phyloP scores from a whole-genome alignment of 2,113 vertebrate genomes.

The Actenoides lindsayi region DNA sequence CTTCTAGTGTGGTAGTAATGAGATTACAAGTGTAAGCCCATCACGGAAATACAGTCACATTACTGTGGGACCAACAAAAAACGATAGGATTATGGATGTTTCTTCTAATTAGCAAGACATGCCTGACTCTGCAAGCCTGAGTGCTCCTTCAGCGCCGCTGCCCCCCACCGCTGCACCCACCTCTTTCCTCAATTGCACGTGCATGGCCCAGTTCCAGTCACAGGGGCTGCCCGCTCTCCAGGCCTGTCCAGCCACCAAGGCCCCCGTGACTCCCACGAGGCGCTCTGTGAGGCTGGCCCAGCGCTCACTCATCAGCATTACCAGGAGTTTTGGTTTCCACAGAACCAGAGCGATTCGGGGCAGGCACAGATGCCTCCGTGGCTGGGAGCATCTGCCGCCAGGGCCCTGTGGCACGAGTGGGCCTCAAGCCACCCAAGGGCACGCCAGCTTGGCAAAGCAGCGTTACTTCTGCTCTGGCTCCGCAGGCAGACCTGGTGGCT shows the following conservation, averaged over 20 bases:
- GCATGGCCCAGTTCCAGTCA: background rate
- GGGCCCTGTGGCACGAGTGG: background rate
- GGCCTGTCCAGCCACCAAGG: background rate
- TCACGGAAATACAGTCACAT: background rate
- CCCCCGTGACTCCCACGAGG: background rate
- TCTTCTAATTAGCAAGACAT: background rate
- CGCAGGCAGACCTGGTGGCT: background rate
- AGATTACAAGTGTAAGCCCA: background rate
- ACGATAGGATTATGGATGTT: background rate
- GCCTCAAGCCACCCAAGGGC: background rate
- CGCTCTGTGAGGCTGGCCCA: background rate
- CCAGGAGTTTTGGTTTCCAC: background rate
- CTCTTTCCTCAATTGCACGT: background rate
- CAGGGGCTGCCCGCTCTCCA: background rate
- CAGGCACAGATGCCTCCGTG: background rate
- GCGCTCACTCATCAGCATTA: rapidly evolving
- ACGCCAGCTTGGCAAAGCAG: background rate
- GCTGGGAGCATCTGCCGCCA: background rate
- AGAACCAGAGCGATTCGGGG: rapidly evolving
- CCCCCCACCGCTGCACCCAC: background rate
- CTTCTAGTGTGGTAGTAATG: background rate
- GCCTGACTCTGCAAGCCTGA: rapidly evolving
- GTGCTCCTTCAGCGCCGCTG: rapidly evolving
- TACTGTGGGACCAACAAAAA: background rate
- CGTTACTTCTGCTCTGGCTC: background rate